Evolutionary conservation across 2,888 invertebrate genomes (phyloP), one percentile per base, ranked within the genome.

Genomic region (Charanyca ferruginea): DNA sequence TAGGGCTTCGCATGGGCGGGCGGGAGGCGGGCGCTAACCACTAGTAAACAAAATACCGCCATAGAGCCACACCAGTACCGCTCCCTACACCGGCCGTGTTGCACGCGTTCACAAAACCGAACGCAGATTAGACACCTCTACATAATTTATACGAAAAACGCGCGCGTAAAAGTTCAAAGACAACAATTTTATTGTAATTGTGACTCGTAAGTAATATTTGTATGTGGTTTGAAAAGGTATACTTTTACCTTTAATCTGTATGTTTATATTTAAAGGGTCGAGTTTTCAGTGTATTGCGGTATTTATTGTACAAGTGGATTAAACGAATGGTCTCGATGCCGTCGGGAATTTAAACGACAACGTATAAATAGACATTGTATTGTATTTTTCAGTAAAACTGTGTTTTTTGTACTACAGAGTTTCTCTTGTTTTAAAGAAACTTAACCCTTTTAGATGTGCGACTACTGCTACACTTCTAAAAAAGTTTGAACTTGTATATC

Each of bases 1-100:
- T 81, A 83, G 78, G 83, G 80, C 71, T 79, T 75, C 79, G 62
- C 70, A 71, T 77, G 79, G 85, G 85, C 83, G 85, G 85, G 85
- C 85, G 85, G 84, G 81, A 71, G 80, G 75, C 69, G 67, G 76
- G 67, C 23, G 57, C 51, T 18, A 13, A 25, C 47, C 60, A 41
- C 52, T 78, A 72, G 81, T 81, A 83, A 84, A 79, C 76, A 83
- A 77, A 71, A 59, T 66, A 68, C 63, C 22, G 41, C 32, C 67
- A 55, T 49, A 16, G 38, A 38, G 38, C 13, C 32, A 9, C 32
- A 52, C 62, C 87, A 87, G 87, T 85, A 70, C 60, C 67, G 71
- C 55, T 67, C 63, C 71, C 60, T 70, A 60, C 68, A 80, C 72
- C 75, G 81, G 32, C 62, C 81, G 80, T 22, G 66, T 4, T 74